Percentiles rank a stretch among this genome's conserved stretches.
Conservation (phyloP, 2,888 invertebrate species). For the Phyllotreta striolata region DNA sequence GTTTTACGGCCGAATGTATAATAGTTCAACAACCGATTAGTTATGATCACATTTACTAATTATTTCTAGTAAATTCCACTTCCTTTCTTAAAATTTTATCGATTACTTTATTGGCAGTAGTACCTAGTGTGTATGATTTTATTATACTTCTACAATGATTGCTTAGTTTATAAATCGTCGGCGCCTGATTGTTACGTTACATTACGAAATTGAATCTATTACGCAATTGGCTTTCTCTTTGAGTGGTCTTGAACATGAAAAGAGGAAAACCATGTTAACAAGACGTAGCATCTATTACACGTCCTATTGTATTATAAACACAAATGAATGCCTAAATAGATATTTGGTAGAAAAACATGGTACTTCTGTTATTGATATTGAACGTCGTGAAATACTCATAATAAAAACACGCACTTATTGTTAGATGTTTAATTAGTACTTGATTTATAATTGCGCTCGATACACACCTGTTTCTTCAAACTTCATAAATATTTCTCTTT, state of each 20-base stretch:
- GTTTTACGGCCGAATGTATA: conserved; percentile 1
- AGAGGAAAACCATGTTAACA: conserved; percentile 27
- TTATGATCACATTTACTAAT: background rate
- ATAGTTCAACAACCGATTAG: conserved; percentile 11
- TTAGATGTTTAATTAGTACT: too few species aligned
- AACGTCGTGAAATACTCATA: too few species aligned
- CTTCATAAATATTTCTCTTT: background rate
- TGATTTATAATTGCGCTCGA: background rate
- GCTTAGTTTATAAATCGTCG: conserved; percentile 8
- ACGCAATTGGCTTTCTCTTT: conserved; percentile 27
- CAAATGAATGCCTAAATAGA: too few species aligned
- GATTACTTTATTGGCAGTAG: background rate
- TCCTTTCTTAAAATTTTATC: background rate
- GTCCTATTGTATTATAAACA: too few species aligned
- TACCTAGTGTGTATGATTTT: background rate
- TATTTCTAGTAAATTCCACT: background rate
- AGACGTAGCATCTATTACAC: background rate
- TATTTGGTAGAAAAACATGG: too few species aligned
- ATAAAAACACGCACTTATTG: too few species aligned
- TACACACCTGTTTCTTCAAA: background rate
- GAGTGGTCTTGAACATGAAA: conserved; percentile 28
- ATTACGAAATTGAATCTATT: conserved; percentile 16
- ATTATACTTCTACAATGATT: background rate
- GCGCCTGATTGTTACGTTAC: conserved; percentile 22
- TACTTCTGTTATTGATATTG: too few species aligned